Conservation (phyloP, 2,113 vertebrate species). For the Phrynosoma blainvillii region DNA sequence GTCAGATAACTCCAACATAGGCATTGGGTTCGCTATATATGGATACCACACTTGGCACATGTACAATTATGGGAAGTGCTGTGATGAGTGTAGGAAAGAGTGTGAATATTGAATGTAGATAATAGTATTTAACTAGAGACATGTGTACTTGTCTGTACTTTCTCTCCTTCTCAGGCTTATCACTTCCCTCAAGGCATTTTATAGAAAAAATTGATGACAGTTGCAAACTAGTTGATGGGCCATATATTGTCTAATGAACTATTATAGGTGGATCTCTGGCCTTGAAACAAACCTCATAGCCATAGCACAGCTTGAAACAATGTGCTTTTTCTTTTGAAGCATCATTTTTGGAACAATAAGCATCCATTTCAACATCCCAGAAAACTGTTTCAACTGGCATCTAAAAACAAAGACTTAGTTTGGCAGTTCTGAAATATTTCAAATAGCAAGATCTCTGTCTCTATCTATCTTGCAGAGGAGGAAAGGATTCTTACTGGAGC, state of each 20-base stretch:
- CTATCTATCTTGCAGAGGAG: neutral
- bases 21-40: neutral
- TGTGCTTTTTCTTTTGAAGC: conserved; percentile 3
- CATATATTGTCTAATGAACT: neutral
- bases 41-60: neutral
- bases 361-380: conserved; percentile 18
- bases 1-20: neutral
- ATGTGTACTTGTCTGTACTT: neutral
- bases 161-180: conserved; percentile 1
- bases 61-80: neutral
- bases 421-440: conserved; percentile 19
- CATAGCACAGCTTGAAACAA: neutral
- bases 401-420: conserved; percentile 31
- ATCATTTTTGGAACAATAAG: conserved; percentile 6
- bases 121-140: neutral
- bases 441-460: neutral
- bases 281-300: neutral
- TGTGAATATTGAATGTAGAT: neutral
- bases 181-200: neutral
- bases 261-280: conserved; percentile 5
- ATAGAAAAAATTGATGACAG: neutral
- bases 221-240: neutral
- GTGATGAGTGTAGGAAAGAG: neutral
- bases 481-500: neutral
- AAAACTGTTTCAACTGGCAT: conserved; percentile 18